Base-by-base conservation (phyloP, 1,140 invertebrate genomes). In the Heliconius congener region DNA sequence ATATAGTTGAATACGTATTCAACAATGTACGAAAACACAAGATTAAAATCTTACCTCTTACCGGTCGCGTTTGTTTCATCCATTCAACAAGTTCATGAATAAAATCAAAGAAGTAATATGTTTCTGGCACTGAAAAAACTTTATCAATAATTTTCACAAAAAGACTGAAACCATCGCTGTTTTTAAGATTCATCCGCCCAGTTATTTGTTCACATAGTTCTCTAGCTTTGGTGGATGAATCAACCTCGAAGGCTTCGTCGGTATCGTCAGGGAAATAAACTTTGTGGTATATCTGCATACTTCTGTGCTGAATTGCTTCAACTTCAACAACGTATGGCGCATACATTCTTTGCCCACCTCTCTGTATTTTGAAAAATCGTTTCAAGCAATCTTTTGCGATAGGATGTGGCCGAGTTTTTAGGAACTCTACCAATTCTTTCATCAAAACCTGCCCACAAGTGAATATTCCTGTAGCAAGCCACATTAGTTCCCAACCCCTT, bases 41-140 rank as follows among this genome's bases (percentile, higher is more conserved):
- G 57, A 9, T 77, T 80, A 46, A 77, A 81, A 42, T 92, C 93
- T 94, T 93, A 97, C 97, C 96, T 89, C 97, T 96, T 4, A 95
- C 95, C 1, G 97, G 97, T 86, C 96, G 96, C 27, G 97, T 97
- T 88, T 97, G 96, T 79, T 97, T 97, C 86, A 98, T 97, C 97
- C 98, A 99, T 87, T 98, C 97, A n/a, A 96, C 95, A 9, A 97
- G 93, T 94, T 99, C 98, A 76, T 97, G 96, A 34, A 99, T 97
- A 92, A 99, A 99, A 95, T 99, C 99, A 91, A 99, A 99, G 94
- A 99, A 99, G 95, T 98, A 99, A 86, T 98, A 98, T 76, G 96
- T 96, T 89, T 98, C 97, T 0, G 99, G 98, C 8, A 99, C 98
- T 80, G 98, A 98, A 86, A 99, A 98, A 34, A 99, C 97, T 96